Evolutionary conservation across 2,113 vertebrate species (phyloP).

Genomic region (Cyprinodon variegatus): DNA sequence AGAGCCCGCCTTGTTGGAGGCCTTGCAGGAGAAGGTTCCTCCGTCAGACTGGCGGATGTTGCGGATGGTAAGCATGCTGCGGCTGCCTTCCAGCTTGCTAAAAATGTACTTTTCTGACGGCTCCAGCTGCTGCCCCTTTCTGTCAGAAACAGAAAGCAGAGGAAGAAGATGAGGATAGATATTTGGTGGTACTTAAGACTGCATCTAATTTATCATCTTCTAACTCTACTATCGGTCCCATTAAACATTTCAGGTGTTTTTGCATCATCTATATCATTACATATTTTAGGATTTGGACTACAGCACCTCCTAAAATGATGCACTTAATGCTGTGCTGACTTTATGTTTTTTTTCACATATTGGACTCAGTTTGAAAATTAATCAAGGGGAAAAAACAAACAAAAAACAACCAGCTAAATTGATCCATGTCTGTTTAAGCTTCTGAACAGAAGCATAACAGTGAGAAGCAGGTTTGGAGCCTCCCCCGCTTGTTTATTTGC

Average conservation of each 20-base stretch:
- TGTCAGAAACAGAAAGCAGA: conserved; percentile 54
- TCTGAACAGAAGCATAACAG: conserved; percentile 39
- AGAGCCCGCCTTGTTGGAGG: conserved; percentile 93
- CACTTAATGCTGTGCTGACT: conserved; percentile 27
- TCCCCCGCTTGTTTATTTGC: conserved; percentile 43
- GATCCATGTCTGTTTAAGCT: conserved; percentile 55
- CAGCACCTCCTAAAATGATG: conserved; percentile 32
- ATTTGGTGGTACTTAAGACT: too few relatives aligned
- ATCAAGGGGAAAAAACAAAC: conserved; percentile 5
- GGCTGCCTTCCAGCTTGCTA: conserved; percentile 79
- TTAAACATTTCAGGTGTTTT: too few relatives aligned
- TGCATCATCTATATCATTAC: background rate
- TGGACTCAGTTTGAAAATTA: conserved; percentile 49
- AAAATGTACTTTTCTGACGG: conserved; percentile 87
- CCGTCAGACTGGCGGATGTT: conserved; percentile 89
- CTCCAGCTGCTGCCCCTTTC: conserved; percentile 87
- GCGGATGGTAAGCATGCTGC: conserved; percentile 87
- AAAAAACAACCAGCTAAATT: conserved; percentile 32
- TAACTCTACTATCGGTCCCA: too few relatives aligned
- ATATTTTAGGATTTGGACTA: conserved; percentile 1
- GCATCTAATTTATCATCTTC: too few relatives aligned
- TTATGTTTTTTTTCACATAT: conserved; percentile 45
- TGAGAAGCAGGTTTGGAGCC: conserved; percentile 27
- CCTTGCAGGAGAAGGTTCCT: conserved; percentile 88
- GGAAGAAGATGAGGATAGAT: background rate